A percentile compares a stretch with the other conserved stretches of the same genome.
Conservation (phyloP, 2,888 invertebrate genomes). For the Stramonita haemastoma region DNA sequence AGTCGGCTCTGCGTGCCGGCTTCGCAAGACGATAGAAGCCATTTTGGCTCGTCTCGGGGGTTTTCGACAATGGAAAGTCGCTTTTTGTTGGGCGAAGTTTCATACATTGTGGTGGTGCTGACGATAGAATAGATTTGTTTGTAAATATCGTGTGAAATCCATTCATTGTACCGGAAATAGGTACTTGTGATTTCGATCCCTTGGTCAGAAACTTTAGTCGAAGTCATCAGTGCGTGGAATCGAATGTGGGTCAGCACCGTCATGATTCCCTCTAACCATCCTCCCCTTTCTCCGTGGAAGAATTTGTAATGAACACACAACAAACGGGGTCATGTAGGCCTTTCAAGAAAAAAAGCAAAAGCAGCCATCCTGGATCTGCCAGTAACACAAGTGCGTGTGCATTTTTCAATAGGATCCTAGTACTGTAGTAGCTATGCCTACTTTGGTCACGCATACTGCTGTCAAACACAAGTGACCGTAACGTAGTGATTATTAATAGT, state of each 20-base stretch:
- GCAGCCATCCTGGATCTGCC: background rate
- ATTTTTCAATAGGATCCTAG: background rate
- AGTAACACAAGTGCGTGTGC: slow-evolving; percentile 19
- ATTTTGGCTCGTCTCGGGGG: slow-evolving; percentile 20
- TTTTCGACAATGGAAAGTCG: background rate
- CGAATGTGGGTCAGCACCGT: background rate
- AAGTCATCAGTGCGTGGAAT: background rate
- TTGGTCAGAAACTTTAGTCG: background rate
- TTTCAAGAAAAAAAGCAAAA: background rate
- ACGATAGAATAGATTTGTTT: background rate
- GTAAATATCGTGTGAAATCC: background rate
- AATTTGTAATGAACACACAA: slow-evolving; percentile 38
- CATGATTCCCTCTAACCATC: slow-evolving; percentile 19
- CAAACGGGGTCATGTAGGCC: background rate
- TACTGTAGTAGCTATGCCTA: too few species aligned
- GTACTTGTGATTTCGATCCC: background rate
- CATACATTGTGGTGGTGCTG: background rate
- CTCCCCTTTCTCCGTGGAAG: slow-evolving; percentile 5
- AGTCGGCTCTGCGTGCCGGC: slow-evolving; percentile 1
- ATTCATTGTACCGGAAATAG: background rate
- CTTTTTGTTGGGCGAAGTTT: background rate
- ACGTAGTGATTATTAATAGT: too few species aligned
- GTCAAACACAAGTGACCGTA: too few species aligned
- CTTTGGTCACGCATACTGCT: too few species aligned
- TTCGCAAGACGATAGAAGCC: slow-evolving; percentile 4